Evolutionary conservation across 2,888 invertebrate genomes (phyloP).

Genomic region (Amiota minor): DNA sequence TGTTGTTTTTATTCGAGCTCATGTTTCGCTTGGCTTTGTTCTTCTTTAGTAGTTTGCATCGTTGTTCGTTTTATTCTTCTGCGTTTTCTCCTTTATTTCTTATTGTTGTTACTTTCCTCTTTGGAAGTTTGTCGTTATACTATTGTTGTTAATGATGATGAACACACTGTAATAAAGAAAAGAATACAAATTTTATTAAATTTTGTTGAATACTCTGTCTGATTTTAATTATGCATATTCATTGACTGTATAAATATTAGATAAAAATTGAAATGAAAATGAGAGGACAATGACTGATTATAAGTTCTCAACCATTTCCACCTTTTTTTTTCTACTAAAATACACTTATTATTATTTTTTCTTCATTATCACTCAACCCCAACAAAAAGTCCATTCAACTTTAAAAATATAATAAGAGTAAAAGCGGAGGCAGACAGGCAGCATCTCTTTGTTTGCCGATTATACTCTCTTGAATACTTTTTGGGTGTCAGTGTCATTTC

Average conservation of each 20-base stretch:
- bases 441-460: slow-evolving; percentile 4
- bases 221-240: slow-evolving; percentile 4
- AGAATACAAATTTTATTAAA: not conserved
- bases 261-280: not conserved
- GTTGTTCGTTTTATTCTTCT: slow-evolving; percentile 3
- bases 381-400: not conserved
- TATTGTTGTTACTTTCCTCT: slow-evolving; percentile 4
- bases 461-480: slow-evolving; percentile 16
- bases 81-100: slow-evolving; percentile 3
- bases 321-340: too few species aligned
- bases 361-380: not conserved
- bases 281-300: slow-evolving; percentile 3
- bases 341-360: too few species aligned
- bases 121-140: slow-evolving; percentile 15
- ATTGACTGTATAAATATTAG: slow-evolving; percentile 19
- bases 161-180: slow-evolving; percentile 9
- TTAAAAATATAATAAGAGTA: not conserved
- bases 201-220: too few species aligned
- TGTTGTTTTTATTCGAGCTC: slow-evolving; percentile 13
- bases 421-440: not conserved
- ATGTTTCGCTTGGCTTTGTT: not conserved
- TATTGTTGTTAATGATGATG: not conserved
- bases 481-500: slow-evolving; percentile 15
- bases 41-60: not conserved
- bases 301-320: not conserved